phyloP scores from a whole-genome alignment of 2,888 invertebrate genomes.

The Sepioteuthis lessoniana region DNA sequence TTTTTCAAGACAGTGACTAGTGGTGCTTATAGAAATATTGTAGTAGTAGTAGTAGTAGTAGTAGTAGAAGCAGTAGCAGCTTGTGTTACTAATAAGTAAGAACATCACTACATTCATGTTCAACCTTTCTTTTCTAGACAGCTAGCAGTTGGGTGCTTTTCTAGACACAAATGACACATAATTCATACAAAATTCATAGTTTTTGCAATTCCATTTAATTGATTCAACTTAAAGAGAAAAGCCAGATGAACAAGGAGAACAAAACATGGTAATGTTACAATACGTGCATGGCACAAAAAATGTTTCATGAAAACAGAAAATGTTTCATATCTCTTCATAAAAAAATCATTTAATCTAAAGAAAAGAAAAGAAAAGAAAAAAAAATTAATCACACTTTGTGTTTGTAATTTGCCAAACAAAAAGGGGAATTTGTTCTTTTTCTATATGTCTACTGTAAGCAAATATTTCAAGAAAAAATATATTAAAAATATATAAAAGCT shows the following conservation, averaged over 20 bases:
- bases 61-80: not conserved
- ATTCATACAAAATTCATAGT: not conserved
- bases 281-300: not conserved
- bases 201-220: not conserved
- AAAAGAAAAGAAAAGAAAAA: too few relatives aligned
- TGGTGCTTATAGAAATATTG: not conserved
- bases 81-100: conserved; percentile 3
- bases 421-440: not conserved
- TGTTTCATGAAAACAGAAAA: not conserved
- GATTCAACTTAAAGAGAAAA: not conserved
- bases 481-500: too few relatives aligned
- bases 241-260: not conserved
- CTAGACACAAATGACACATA: not conserved
- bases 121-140: not conserved
- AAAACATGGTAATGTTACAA: conserved; percentile 20
- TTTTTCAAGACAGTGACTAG: conserved; percentile 1
- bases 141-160: not conserved
- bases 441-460: not conserved
- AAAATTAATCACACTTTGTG: not conserved
- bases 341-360: too few relatives aligned
- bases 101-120: not conserved
- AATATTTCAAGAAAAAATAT: not conserved
- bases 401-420: not conserved
- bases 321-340: not conserved
- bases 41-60: not conserved